Conservation (phyloP, 2,797 vertebrate species). For the Acipenser transmontanus region DNA sequence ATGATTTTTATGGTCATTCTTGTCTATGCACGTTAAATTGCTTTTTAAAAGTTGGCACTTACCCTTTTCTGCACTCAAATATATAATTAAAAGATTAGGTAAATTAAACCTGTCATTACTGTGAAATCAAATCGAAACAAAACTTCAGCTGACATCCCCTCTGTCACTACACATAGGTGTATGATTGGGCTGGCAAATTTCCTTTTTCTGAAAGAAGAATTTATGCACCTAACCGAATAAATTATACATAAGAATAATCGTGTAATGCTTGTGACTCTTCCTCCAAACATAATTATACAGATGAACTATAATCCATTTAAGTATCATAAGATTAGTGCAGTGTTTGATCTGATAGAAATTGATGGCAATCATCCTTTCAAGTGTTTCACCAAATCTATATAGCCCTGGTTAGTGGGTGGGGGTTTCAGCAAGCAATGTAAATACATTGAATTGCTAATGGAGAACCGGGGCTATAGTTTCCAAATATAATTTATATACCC, state of each 20-base stretch:
- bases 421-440: conserved; percentile 5
- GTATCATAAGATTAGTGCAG: conserved; percentile 15
- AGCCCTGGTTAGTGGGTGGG: conserved; percentile 13
- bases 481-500: not conserved
- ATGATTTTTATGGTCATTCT: no score
- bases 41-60: not conserved
- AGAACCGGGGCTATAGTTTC: conserved; percentile 5
- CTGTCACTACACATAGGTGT: no score
- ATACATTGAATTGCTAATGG: conserved; percentile 11
- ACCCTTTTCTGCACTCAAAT: not conserved
- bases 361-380: not conserved
- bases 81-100: conserved; percentile 1
- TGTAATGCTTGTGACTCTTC: not conserved
- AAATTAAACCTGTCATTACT: not conserved
- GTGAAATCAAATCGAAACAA: not conserved
- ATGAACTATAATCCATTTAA: conserved; percentile 13
- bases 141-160: no score
- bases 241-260: conserved; percentile 5
- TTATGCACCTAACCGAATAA: not conserved
- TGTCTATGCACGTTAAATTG: not conserved
- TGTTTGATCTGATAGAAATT: conserved; percentile 5
- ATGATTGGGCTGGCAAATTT: no score
- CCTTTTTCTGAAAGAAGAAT: no score
- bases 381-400: conserved; percentile 8
- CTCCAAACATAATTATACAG: conserved; percentile 11